Conservation (phyloP, 2,888 invertebrate genomes). For the Agriopis leucophaearia region DNA sequence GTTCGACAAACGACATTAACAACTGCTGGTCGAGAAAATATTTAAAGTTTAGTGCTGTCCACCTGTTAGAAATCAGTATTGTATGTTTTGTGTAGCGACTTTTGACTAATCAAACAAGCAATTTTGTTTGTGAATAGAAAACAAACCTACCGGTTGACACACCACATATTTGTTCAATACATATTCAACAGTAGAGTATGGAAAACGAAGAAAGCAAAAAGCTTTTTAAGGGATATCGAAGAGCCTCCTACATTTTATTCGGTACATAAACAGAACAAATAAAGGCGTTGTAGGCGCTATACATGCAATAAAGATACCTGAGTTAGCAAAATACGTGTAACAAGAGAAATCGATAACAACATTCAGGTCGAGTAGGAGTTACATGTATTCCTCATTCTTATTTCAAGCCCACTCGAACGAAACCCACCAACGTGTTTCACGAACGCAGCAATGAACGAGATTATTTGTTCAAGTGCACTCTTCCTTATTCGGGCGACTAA, state of each 20-base stretch:
- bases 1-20: neutral
- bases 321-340: conserved; percentile 37
- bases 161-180: conserved; percentile 26
- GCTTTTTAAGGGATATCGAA: conserved; percentile 18
- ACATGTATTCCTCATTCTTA: conserved; percentile 55
- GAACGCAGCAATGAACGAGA: conserved; percentile 61
- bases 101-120: conserved; percentile 32
- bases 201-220: conserved; percentile 24
- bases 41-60: conserved; percentile 4
- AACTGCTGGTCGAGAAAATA: neutral
- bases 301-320: conserved; percentile 21
- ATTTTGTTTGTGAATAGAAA: conserved; percentile 35
- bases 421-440: conserved; percentile 62
- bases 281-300: conserved; percentile 15
- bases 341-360: conserved; percentile 50
- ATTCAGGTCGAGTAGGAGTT: conserved; percentile 60
- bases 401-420: conserved; percentile 58
- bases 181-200: conserved; percentile 21
- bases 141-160: conserved; percentile 33
- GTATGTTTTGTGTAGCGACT: conserved; percentile 1
- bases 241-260: conserved; percentile 14
- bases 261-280: conserved; percentile 7
- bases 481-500: conserved; percentile 66
- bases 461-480: conserved; percentile 78
- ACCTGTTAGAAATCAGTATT: conserved; percentile 13